A percentile compares a stretch with the other conserved stretches of the same genome.
Evolutionary conservation across 37 sponge, comb jelly and placozoan genomes (phyloP).

Genomic region (Diacarnus erythraeanus): DNA sequence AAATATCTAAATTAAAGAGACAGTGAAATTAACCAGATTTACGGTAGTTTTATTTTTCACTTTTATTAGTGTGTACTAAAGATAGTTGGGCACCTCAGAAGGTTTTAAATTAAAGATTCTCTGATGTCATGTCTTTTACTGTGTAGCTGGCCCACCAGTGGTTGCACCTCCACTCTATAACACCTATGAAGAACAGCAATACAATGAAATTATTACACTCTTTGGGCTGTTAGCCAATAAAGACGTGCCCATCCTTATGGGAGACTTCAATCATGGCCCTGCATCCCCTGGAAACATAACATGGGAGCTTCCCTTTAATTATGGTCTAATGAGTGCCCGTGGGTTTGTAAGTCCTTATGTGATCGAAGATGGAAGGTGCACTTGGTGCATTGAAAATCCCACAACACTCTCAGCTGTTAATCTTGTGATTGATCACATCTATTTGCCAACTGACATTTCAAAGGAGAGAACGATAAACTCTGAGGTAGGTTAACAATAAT

Average conservation of each 20-base stretch:
- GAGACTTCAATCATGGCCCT: conserved; percentile 35
- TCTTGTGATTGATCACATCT: conserved; percentile 15
- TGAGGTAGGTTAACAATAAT: no score
- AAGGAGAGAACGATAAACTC: conserved; percentile 1
- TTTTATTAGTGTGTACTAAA: no score
- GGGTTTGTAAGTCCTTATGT: conserved; percentile 26
- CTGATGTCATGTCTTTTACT: no score
- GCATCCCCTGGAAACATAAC: conserved; percentile 2
- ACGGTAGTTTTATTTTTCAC: no score
- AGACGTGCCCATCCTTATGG: conserved; percentile 14
- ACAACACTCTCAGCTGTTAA: background rate
- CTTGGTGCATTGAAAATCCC: conserved; percentile 4
- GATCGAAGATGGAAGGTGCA: conserved; percentile 6
- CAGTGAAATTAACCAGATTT: no score
- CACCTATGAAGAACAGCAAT: conserved; percentile 20
- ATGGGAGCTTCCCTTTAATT: conserved; percentile 2
- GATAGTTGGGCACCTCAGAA: no score
- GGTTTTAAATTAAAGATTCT: no score
- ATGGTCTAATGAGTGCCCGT: conserved; percentile 26
- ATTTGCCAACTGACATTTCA: conserved; percentile 3
- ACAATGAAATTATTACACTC: background rate
- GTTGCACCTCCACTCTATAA: conserved; percentile 11
- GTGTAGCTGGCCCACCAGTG: conserved; percentile 28
- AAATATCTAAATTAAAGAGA: no score
- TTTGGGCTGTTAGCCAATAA: background rate